Base-by-base conservation (phyloP, 1,140 invertebrate genomes). In the Harpegnathos saltator region DNA sequence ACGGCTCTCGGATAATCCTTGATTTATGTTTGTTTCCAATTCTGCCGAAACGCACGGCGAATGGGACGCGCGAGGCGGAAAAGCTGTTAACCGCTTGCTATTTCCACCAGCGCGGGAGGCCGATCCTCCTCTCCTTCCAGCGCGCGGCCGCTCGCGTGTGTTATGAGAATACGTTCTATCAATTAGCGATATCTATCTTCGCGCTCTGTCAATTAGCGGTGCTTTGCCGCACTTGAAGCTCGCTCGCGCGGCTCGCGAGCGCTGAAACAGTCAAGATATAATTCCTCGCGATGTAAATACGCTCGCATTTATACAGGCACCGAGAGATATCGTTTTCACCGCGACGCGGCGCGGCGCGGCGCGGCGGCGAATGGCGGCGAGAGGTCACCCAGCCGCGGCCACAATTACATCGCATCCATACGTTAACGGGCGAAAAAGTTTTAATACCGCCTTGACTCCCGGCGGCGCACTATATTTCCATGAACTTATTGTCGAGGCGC, bases 401-500 rank as follows among this genome's bases (percentile, higher is more conserved):
- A 75, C 81, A 86, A 86, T 87, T 87, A 88, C 82, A 72, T 72
- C 84, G 48, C 75, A 78, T 83, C 82, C 86, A 85, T 91, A 85
- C 59, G 84, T 89, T 90, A 90, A 85, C 80, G 68, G 84, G 86
- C 82, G 85, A 90, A 89, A 89, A 91, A 92, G 86, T 92, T 92
- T 92, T 92, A 91, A 91, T 91, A 88, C 88, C 82, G 58, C 74
- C 66, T 85, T 68, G 81, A 85, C 71, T 90, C 91, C 91, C 87
- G 48, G 62, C 66, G 89, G 90, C 71, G 38, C 84, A 80, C 84
- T 92, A 91, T 87, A 90, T 91, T 91, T 90, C 85, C 89, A 91
- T 90, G 63, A 91, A 92, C 90, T 91, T 91, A 92, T 92, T 91
- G 90, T 91, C 82, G 54, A 52, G 86, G 63, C 75, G 89, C 69